Evolutionary conservation across 2,888 invertebrate species (phyloP), one percentile per base, ranked within the genome.

Genomic region (Rhingia rostrata): DNA sequence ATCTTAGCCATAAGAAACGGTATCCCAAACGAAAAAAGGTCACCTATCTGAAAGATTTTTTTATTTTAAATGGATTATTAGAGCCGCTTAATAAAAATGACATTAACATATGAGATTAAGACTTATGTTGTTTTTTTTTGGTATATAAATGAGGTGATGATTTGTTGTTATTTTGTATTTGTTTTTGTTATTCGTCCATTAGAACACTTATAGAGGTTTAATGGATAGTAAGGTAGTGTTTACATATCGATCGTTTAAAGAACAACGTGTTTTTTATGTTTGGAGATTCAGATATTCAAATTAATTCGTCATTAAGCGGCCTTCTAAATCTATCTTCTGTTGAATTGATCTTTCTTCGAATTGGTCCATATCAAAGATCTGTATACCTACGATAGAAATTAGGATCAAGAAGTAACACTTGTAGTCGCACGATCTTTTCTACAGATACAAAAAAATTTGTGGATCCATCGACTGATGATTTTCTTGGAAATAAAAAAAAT

Each of bases 1-100:
- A 22, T 22, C 22, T 22, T 63, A 49, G n/a, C 37, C 33, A 43
- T 35, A 43, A 37, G 6, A 49, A 69, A 61, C 41, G 61, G 61
- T 35, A 61, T 14, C 66, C 6, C 12, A 60, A 22, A 22, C 22
- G 22, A 54, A 39, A 69, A 69, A 60, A 77, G 77, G 67, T 69
- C 67, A 39, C 69, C 60, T 47, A 77, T 69, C 77, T 77, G 35
- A 12, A 58, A 58, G 47, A 37, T 54, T 37, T 53, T n/a, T 67
- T 12, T 30, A 33, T 41, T 60, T 60, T 6, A 61, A 67, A 61
- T 66, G 73, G 54, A 73, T 54, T 64, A 69, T 22, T 22, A 22
- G n/a, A 39, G 14, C 54, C 30, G 39, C 45, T 7, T 54, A 61
- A 77, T 64, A 39, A 47, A 58, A 54, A 47, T 30, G 9, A 35